These are phyloP conservation scores for Leucophora obtusa DNA, from an alignment of 2,888 invertebrate genomes.

Conservation along the genomic window DNA sequence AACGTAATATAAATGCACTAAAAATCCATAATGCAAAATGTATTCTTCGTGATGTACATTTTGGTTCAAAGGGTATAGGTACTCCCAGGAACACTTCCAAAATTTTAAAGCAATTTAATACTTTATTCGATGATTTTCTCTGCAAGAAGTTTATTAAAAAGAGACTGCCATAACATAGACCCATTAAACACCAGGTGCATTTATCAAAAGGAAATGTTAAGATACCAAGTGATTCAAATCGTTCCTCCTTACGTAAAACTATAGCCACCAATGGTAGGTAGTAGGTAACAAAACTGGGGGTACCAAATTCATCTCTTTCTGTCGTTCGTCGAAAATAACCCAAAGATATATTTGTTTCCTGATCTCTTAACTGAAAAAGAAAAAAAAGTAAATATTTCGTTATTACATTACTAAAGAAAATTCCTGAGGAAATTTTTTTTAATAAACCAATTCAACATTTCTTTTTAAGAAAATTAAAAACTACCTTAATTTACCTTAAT, in stretches of 20 bases:
- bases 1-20: constrained; percentile 37
- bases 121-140: neutral
- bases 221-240: constrained; percentile 61
- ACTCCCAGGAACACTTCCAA: constrained; percentile 39
- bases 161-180: constrained; percentile 22
- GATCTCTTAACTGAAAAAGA: constrained; percentile 58
- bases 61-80: neutral
- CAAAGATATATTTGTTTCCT: constrained; percentile 67
- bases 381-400: too few species aligned
- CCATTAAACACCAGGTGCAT: constrained; percentile 64
- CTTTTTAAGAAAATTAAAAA: too few species aligned
- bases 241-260: constrained; percentile 60
- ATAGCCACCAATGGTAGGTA: constrained; percentile 66
- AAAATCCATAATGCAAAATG: constrained; percentile 20
- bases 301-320: constrained; percentile 48
- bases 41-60: neutral
- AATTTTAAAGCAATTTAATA: constrained; percentile 5
- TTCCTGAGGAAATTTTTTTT: too few species aligned
- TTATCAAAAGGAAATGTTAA: constrained; percentile 66
- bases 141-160: neutral
- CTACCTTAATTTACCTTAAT: too few species aligned
- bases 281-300: constrained; percentile 67
- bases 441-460: too few species aligned
- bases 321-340: constrained; percentile 66
- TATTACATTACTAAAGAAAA: too few species aligned